These are phyloP conservation scores for Aphidius colemani DNA, from an alignment of 2,888 invertebrate genomes.

Conservation along the genomic window DNA sequence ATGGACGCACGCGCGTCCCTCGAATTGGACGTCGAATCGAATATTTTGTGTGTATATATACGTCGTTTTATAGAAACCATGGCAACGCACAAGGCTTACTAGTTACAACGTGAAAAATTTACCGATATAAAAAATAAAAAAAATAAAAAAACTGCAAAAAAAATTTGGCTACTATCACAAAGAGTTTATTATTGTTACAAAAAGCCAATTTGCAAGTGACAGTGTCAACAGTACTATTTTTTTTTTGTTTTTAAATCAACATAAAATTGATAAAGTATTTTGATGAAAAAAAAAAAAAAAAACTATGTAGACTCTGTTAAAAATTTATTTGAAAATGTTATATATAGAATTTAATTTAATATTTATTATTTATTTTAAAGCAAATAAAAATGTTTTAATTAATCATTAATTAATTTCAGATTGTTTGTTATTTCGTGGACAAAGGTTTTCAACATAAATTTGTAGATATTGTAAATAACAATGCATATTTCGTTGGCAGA, in stretches of 20 bases:
- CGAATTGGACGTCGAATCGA: slow-evolving; percentile 11
- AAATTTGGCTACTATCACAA: no score
- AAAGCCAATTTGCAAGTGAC: no score
- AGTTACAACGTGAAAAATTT: slow-evolving; percentile 9
- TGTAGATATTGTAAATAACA: slow-evolving; percentile 38
- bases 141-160: slow-evolving; percentile 2
- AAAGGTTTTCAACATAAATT: slow-evolving; percentile 11
- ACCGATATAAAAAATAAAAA: no score
- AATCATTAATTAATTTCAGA: background rate
- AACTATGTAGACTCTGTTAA: no score
- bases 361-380: no score
- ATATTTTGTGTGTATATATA: slow-evolving; percentile 9
- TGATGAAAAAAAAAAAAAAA: no score
- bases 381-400: background rate
- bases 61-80: slow-evolving; percentile 14
- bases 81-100: slow-evolving; percentile 12
- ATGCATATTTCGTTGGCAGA: no score
- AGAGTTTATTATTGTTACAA: no score
- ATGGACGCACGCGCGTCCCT: background rate
- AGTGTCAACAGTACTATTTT: slow-evolving; percentile 16
- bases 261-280: background rate
- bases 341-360: no score
- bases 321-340: no score
- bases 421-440: slow-evolving; percentile 2
- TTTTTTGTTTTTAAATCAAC: slow-evolving; percentile 8